Conservation (phyloP, 1,140 invertebrate genomes). For the Pseudomyrmex concolor region DNA sequence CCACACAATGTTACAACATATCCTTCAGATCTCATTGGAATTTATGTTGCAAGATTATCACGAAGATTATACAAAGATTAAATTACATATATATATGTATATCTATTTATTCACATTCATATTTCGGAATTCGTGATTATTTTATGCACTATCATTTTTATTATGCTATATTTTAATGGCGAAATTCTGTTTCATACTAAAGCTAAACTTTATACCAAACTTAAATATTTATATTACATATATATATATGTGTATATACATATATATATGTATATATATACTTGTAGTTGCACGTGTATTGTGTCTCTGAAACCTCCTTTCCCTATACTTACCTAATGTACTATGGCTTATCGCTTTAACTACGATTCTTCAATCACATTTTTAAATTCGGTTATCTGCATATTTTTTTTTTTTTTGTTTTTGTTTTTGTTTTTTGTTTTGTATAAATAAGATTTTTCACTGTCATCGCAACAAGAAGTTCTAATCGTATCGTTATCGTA, state of each 20-base stretch:
- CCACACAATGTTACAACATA: conserved; percentile 33
- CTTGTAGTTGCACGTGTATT: not conserved
- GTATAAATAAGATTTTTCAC: conserved; percentile 50
- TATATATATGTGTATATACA: conserved; percentile 18
- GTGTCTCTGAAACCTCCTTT: not conserved
- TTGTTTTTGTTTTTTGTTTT: no score
- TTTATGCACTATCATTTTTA: conserved; percentile 43
- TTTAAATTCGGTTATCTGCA: conserved; percentile 55
- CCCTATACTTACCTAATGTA: conserved; percentile 14
- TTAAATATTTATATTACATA: conserved; percentile 74
- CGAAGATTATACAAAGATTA: conserved; percentile 66
- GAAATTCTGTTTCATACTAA: conserved; percentile 64
- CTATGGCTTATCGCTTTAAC: conserved; percentile 60
- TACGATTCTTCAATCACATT: conserved; percentile 62
- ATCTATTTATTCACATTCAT: no score
- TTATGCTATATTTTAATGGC: conserved; percentile 68
- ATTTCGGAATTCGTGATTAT: conserved; percentile 29
- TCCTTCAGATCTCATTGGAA: conserved; percentile 51
- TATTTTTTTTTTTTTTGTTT: conserved; percentile 24
- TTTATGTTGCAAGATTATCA: conserved; percentile 55
- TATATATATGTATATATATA: not conserved
- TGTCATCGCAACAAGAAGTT: conserved; percentile 44
- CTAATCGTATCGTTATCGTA: not conserved
- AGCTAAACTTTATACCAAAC: conserved; percentile 63
- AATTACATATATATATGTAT: conserved; percentile 68